Base-by-base conservation (phyloP, 2,888 invertebrate genomes). In the Eustalomyia histrio region DNA sequence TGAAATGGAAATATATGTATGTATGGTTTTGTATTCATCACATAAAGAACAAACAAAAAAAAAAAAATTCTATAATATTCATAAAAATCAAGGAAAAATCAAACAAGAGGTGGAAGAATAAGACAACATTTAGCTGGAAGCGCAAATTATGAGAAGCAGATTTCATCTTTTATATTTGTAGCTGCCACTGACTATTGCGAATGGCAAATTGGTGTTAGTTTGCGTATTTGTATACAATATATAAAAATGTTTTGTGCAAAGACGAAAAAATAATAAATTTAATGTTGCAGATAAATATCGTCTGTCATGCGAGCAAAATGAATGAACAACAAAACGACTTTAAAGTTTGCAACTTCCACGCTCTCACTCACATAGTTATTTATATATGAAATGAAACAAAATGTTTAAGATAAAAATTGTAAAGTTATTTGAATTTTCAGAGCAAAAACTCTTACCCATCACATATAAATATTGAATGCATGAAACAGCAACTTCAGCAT, bases 201-300 rank as follows among this genome's bases (percentile, higher is more conserved):
- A 73, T 80, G 76, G 73, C 72, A 80, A 73, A 80, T 76, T 80
- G 80, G 39, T 73, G 63, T 64, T 53, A 63, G 72, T 72, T 73
- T 72, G 58, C n/a, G 10, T 57, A n/a, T 61, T 39, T 58, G 12
- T 14, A 16, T 35, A 3, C 7, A 10, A 43, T 63, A 47, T 47
- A 18, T 57, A 33, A 6, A 58, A 29, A 29, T 58, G 18, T 68
- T 9, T 57, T 57, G 7, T 14, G 17, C 24, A 39, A 33, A 72
- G 71, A 29, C 3, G 55, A 67, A 85, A 86, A 61, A 68, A 80
- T 73, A 87, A 85, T 85, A 88, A 88, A 87, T 85, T 86, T 85
- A 87, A 87, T 85, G 86, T 87, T 85, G 81, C 87, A 86, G 87
- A 87, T 88, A 88, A 87, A 88, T 87, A 87, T 84, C 84, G 86